These are phyloP conservation scores for Sphenopsis melanotis DNA, from an alignment of 2,797 vertebrate species.

Conservation along the genomic window DNA sequence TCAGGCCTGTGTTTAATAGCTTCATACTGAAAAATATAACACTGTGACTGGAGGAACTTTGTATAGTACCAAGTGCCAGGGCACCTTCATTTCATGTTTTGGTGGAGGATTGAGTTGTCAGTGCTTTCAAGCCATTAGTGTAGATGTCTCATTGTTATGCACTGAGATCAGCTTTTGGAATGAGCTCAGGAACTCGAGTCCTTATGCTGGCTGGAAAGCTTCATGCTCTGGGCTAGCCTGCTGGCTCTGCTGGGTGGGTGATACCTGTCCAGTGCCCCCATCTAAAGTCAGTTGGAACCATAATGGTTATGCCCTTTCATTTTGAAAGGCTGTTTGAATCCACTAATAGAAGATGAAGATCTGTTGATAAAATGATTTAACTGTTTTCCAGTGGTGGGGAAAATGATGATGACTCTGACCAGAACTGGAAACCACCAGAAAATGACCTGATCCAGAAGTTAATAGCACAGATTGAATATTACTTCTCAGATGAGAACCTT, in stretches of 20 bases:
- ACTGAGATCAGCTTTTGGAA: background rate
- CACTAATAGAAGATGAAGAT: background rate
- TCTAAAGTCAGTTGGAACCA: background rate
- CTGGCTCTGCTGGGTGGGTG: background rate
- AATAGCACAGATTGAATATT: slow-evolving; percentile 92
- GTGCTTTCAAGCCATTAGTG: background rate
- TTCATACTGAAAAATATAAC: background rate
- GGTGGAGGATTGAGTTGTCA: background rate
- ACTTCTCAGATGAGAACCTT: slow-evolving; percentile 96
- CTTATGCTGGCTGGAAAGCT: background rate
- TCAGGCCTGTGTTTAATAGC: background rate
- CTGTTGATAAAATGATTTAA: background rate
- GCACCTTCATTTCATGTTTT: background rate
- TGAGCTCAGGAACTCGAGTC: background rate
- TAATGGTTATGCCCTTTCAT: background rate
- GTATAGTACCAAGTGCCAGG: background rate
- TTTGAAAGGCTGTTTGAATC: background rate
- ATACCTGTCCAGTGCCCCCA: background rate
- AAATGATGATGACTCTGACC: slow-evolving; percentile 81
- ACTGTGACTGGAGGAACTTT: background rate
- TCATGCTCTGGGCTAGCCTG: background rate
- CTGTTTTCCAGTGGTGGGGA: slow-evolving; percentile 83
- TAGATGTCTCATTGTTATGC: background rate
- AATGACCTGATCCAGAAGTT: slow-evolving; percentile 88
- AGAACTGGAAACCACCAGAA: slow-evolving; percentile 91